Evolutionary conservation across 2,888 invertebrate genomes (phyloP).

Genomic region (Eledona agricola): DNA sequence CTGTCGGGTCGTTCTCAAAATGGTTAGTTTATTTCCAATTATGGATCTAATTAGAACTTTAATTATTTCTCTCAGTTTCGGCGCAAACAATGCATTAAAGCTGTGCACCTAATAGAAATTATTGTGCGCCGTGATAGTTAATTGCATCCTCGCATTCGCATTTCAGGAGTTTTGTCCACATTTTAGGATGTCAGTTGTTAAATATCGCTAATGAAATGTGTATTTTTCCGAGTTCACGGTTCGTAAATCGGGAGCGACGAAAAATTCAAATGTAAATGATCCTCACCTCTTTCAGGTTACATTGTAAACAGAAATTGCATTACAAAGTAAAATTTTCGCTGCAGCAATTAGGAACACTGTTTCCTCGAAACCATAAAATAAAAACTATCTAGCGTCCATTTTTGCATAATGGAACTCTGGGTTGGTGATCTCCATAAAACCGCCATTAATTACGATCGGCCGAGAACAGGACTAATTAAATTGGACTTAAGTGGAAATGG

Average conservation of each 20-base stretch:
- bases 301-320: constrained; percentile 32
- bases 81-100: neutral
- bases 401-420: constrained; percentile 8
- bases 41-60: constrained; percentile 13
- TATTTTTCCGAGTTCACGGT: constrained; percentile 10
- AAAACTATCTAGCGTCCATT: constrained; percentile 8
- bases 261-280: constrained; percentile 27
- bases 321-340: constrained; percentile 27
- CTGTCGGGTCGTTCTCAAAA: constrained; percentile 5
- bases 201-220: too few relatives aligned
- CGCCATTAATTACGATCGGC: constrained; percentile 18
- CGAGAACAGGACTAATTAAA: constrained; percentile 22
- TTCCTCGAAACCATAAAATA: constrained; percentile 20
- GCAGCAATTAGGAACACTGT: constrained; percentile 22
- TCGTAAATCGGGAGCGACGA: constrained; percentile 14
- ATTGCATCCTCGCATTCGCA: too few relatives aligned
- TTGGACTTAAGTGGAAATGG: constrained; percentile 24
- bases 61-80: constrained; percentile 4
- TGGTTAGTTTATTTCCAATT: constrained; percentile 25
- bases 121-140: too few relatives aligned
- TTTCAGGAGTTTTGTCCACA: too few relatives aligned
- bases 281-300: constrained; percentile 25
- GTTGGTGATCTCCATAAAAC: constrained; percentile 18
- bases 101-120: constrained; percentile 1
- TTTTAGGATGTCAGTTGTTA: too few relatives aligned